A percentile compares a stretch with the other conserved stretches of the same genome.
These are phyloP conservation scores for Nemurella pictetii DNA, from an alignment of 2,888 invertebrate species.

Conservation along the genomic window DNA sequence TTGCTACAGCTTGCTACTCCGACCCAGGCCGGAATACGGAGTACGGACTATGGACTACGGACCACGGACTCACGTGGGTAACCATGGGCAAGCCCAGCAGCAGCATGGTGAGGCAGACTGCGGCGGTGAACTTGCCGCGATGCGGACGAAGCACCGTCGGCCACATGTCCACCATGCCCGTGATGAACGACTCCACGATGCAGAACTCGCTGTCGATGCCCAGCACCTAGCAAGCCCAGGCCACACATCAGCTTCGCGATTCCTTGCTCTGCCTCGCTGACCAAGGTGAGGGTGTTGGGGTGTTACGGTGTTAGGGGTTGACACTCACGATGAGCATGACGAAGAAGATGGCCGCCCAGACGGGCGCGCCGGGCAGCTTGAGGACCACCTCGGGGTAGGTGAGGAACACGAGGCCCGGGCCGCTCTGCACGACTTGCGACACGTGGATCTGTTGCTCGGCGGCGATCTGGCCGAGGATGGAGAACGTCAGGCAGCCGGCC, in stretches of 20 bases:
- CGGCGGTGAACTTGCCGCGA: conserved; percentile 66
- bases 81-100: conserved; percentile 65
- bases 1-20: no score
- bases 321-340: conserved; percentile 66
- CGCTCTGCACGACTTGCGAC: conserved; percentile 60
- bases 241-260: not conserved
- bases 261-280: no score
- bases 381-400: conserved; percentile 76
- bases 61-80: conserved; percentile 62
- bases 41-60: no score
- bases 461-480: conserved; percentile 72
- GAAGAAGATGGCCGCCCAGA: conserved; percentile 75
- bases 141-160: conserved; percentile 59
- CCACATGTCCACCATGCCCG: conserved; percentile 63
- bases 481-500: conserved; percentile 76
- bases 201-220: conserved; percentile 77
- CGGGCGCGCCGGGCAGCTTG: conserved; percentile 68
- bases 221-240: conserved; percentile 64
- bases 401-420: conserved; percentile 74
- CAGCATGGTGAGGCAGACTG: conserved; percentile 62
- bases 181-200: conserved; percentile 64
- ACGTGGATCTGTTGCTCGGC: conserved; percentile 57
- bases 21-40: no score
- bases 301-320: not conserved
- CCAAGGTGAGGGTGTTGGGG: no score